phyloP scores from a whole-genome alignment of 2,888 invertebrate genomes.

The Ochropleura leucogaster region DNA sequence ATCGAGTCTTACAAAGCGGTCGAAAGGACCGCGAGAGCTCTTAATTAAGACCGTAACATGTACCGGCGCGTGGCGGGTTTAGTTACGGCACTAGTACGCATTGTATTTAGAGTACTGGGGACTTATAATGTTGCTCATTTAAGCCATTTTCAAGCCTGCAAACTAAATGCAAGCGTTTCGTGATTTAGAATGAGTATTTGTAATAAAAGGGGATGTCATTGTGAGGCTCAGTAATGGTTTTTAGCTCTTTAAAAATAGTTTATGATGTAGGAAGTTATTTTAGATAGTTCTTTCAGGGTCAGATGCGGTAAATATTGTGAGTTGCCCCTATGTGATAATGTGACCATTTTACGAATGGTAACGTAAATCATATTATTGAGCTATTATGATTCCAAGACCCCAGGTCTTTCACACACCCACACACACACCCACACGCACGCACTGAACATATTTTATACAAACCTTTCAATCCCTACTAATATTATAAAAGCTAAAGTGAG shows the following conservation, averaged over 20 bases:
- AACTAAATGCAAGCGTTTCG: conserved; percentile 6
- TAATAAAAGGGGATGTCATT: neutral
- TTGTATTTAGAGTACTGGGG: conserved; percentile 41
- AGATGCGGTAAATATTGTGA: no score
- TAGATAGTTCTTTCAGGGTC: no score
- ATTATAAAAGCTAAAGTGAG: no score
- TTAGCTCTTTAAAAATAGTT: neutral
- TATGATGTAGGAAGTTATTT: neutral
- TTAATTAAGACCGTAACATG: conserved; percentile 79
- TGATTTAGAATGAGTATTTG: conserved; percentile 10
- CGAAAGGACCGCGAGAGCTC: conserved; percentile 70
- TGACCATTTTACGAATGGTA: no score
- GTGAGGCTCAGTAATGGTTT: neutral
- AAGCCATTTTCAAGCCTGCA: conserved; percentile 16
- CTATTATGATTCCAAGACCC: no score
- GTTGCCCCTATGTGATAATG: no score
- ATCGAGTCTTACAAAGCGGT: conserved; percentile 59
- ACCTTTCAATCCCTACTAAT: no score
- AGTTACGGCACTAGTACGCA: conserved; percentile 67
- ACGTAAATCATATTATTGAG: no score
- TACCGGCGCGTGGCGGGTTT: conserved; percentile 78
- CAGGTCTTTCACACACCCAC: no score
- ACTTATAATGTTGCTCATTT: conserved; percentile 25
- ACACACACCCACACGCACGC: no score
- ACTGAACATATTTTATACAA: no score